Conservation (phyloP, 2,797 vertebrate genomes). For the Acropternis orthonyx region DNA sequence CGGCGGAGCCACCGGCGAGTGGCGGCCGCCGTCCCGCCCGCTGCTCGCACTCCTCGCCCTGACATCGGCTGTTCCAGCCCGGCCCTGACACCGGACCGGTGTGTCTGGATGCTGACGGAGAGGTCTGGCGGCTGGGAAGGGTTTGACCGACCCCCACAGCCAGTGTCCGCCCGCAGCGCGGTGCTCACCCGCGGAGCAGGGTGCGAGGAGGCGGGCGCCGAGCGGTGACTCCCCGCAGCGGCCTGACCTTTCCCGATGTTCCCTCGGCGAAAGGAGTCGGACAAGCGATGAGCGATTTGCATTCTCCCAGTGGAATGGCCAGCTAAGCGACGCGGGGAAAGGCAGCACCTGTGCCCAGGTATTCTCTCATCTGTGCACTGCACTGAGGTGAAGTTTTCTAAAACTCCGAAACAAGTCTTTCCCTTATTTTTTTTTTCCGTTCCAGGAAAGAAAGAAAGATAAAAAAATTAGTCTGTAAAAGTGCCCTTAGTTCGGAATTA, state of each 20-base stretch:
- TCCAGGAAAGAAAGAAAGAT: not conserved
- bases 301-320: not conserved
- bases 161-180: fast-evolving
- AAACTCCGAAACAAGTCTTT: not conserved
- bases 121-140: not conserved
- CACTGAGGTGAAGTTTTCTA: not conserved
- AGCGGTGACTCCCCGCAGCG: not conserved
- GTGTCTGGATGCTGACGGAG: not conserved
- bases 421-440: not conserved
- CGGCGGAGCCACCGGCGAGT: not conserved
- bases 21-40: not conserved
- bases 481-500: not conserved
- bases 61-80: not conserved
- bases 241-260: not conserved
- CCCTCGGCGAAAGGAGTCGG: not conserved
- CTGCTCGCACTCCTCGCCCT: not conserved
- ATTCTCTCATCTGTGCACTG: not conserved
- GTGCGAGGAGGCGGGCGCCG: not conserved
- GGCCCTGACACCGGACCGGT: fast-evolving
- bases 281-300: not conserved
- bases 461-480: not conserved
- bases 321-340: not conserved
- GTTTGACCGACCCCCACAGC: fast-evolving
- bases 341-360: not conserved
- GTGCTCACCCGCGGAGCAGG: not conserved